Evolutionary conservation across 2,113 vertebrate species (phyloP), one percentile per base, ranked within the genome.

Genomic region (Echinops telfairi): DNA sequence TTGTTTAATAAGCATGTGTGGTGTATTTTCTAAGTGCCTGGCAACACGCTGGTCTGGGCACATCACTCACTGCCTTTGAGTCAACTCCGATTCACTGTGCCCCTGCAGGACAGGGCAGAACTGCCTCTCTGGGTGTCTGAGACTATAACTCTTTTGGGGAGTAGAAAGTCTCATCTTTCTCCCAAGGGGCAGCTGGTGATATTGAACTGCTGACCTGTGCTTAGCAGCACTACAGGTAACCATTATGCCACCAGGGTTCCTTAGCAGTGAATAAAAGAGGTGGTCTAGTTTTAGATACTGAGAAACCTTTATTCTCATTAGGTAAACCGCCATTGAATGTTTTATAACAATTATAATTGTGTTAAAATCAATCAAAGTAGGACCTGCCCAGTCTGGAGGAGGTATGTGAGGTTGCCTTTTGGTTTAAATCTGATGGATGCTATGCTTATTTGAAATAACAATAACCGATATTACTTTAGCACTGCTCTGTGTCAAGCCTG

Each of bases 311-410:
- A 58, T 75, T 78, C 60, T 40, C 0, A 71, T 90, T 86, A 17
- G 87, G 53, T 73, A 82, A 96, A 81, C 27, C 82, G 38, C 78
- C 76, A 66, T 36, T 68, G 33, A n/a, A 71, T 22, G 53, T 23
- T 12, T 36, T 68, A 17, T 31, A 4, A 40, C 40, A 53, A 53
- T 53, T 53, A 36, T 53, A 47, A 36, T 43, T 73, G 3, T 27
- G 73, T n/a, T 71, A 31, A 36, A 64, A 53, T 38, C 33, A 60
- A 16, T 6, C 53, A 19, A 58, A 76, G 7, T 84, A 73, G 9
- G 40, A 68, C 71, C 33, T 68, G 31, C 64, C 29, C 66, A 1
- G 36, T 57, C 53, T 81, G 33, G 9, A 53, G 47, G 47, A 53
- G 47, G 47, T 53, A 12, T 4, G 47, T 6, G 12, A 14, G 47